Conservation (phyloP, 2,113 vertebrate species). For the Nyctereutes procyonoides region DNA sequence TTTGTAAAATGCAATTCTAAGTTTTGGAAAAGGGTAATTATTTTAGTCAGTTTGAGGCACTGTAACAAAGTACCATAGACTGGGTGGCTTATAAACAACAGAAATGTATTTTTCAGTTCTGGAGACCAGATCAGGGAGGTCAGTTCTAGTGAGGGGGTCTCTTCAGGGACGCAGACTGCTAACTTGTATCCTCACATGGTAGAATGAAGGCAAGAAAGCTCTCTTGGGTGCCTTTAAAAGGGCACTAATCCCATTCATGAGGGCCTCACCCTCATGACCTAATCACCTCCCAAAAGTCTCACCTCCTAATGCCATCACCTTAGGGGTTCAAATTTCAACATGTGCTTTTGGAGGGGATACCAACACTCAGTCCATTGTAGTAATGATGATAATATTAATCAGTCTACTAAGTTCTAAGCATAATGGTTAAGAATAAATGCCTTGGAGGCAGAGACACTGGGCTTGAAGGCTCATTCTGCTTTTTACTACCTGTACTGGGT, state of each 20-base stretch:
- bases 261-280: not conserved
- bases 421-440: not conserved
- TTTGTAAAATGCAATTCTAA: not conserved
- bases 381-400: not conserved
- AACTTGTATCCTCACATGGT: not conserved
- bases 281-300: not conserved
- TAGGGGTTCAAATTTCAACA: not conserved
- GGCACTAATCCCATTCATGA: not conserved
- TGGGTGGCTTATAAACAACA: not conserved
- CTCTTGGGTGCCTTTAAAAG: not conserved
- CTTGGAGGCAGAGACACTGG: not conserved
- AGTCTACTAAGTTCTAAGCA: not conserved
- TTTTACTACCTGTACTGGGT: not conserved
- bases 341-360: not conserved
- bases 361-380: not conserved
- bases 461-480: not conserved
- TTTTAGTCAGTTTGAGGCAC: not conserved
- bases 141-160: not conserved
- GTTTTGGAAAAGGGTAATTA: not conserved
- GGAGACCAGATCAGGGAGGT: not conserved
- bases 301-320: not conserved
- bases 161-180: not conserved
- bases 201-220: not conserved
- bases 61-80: not conserved
- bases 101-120: not conserved